phyloP scores from a whole-genome alignment of 2,888 invertebrate species.

The Trissoscelio sp. region DNA sequence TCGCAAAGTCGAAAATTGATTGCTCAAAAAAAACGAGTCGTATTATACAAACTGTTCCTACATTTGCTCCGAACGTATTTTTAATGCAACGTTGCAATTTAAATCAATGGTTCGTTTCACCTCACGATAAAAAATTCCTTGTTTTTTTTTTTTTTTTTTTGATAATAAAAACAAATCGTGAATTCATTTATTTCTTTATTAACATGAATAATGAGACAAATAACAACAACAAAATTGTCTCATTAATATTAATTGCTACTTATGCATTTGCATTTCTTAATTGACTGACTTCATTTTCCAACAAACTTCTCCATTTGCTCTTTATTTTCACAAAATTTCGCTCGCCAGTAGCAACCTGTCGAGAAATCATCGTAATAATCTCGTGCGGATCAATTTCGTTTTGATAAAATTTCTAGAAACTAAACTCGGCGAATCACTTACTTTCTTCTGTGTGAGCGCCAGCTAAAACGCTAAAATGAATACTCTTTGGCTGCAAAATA shows the following conservation, averaged over 20 bases:
- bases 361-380: slow-evolving; percentile 14
- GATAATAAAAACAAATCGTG: neutral
- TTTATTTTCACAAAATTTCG: neutral
- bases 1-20: neutral
- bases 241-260: neutral
- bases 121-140: neutral
- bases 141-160: slow-evolving; percentile 13
- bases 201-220: neutral
- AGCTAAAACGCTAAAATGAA: slow-evolving; percentile 13
- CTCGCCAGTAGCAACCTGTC: neutral
- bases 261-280: neutral
- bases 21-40: neutral
- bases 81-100: slow-evolving; percentile 9
- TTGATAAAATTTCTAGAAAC: slow-evolving; percentile 33
- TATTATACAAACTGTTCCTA: neutral
- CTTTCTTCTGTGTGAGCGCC: slow-evolving; percentile 8
- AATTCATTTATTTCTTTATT: slow-evolving; percentile 1
- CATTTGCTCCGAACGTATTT: neutral
- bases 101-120: neutral
- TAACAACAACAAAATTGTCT: neutral
- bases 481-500: slow-evolving; percentile 33
- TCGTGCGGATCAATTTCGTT: slow-evolving; percentile 21
- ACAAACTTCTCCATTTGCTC: neutral
- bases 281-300: neutral
- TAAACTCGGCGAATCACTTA: slow-evolving; percentile 4